Evolutionary conservation across 2,888 invertebrate genomes (phyloP).

Genomic region (Apodemia mormo): DNA sequence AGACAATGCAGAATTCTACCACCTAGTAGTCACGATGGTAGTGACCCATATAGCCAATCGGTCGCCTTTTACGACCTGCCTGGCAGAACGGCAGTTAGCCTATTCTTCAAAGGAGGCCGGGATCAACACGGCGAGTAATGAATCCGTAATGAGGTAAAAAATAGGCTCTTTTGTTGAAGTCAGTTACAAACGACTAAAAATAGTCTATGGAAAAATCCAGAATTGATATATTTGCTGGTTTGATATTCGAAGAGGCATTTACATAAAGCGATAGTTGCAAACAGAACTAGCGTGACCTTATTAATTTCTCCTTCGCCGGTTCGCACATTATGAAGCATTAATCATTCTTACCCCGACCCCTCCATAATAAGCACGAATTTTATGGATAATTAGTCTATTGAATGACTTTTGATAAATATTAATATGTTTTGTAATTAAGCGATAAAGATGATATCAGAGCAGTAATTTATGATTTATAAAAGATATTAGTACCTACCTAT

Average conservation of each 20-base stretch:
- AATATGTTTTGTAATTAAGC: neutral
- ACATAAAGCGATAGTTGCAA: neutral
- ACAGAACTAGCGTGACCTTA: neutral
- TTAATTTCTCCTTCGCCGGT: neutral
- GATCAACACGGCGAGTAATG: too few species aligned
- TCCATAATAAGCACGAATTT: neutral
- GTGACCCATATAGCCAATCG: too few species aligned
- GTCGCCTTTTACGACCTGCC: too few species aligned
- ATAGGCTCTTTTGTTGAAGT: too few species aligned
- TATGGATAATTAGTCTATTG: neutral
- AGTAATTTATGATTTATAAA: neutral
- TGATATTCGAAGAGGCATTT: neutral
- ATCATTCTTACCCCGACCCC: neutral
- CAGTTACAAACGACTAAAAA: too few species aligned
- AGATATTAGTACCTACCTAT: neutral
- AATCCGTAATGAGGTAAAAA: too few species aligned
- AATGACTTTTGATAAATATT: neutral
- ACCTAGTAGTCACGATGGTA: too few species aligned
- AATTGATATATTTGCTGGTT: too few species aligned
- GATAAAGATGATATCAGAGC: neutral
- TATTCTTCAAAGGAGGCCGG: too few species aligned
- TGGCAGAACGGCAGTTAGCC: too few species aligned
- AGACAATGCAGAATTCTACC: too few species aligned
- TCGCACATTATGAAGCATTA: slow-evolving; percentile 1
- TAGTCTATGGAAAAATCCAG: too few species aligned